A percentile compares a stretch with the other conserved stretches of the same genome.
phyloP scores from a whole-genome alignment of 2,113 vertebrate genomes.

The Mastomys natalensis region DNA sequence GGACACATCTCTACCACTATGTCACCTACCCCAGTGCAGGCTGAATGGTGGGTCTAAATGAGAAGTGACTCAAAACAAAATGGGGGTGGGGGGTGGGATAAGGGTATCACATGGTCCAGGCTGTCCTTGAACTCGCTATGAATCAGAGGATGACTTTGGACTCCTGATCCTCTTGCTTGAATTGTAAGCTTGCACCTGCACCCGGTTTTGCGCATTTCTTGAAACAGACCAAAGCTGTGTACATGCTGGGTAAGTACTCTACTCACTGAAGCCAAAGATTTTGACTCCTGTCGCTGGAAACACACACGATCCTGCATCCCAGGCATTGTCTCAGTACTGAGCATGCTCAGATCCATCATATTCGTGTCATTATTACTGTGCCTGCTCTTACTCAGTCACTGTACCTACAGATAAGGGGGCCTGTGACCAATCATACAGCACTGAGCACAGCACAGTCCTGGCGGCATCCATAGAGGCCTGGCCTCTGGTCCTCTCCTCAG shows the following conservation, averaged over 20 bases:
- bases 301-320: not conserved
- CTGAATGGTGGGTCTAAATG: not conserved
- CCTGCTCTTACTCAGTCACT: conserved; percentile 2
- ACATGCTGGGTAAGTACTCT: not conserved
- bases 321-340: conserved; percentile 2
- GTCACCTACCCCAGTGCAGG: not conserved
- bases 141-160: not conserved
- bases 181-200: not conserved
- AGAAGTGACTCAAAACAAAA: not conserved
- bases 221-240: not conserved
- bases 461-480: not conserved
- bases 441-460: not conserved
- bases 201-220: not conserved
- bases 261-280: not conserved
- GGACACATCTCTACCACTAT: not conserved
- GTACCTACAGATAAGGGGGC: not conserved
- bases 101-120: not conserved
- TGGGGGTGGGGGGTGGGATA: no score
- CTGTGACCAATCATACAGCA: not conserved
- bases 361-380: conserved; percentile 20
- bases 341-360: conserved; percentile 24
- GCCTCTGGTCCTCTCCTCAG: not conserved
- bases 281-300: not conserved
- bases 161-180: not conserved
- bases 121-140: not conserved